phyloP scores from a whole-genome alignment of 2,113 vertebrate genomes.

The Stigmatopora argus region DNA sequence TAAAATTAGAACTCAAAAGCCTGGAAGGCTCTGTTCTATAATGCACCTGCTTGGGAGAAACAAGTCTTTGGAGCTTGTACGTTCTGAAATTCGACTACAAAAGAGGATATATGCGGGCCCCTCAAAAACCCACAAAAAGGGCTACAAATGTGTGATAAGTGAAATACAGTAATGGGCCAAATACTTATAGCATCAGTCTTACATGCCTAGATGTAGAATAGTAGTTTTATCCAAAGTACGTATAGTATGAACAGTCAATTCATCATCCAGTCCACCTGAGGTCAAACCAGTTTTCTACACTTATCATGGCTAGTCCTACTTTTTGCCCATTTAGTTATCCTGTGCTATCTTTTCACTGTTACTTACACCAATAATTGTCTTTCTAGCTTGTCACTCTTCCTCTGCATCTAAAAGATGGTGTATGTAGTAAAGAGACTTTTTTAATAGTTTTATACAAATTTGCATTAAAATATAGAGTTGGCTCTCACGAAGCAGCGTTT shows the following conservation, averaged over 20 bases:
- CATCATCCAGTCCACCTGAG: background rate
- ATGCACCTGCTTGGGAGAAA: background rate
- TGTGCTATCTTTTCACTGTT: background rate
- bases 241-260: background rate
- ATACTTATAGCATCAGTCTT: constrained; percentile 10
- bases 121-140: constrained; percentile 44
- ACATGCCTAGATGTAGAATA: background rate
- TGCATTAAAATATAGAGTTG: background rate
- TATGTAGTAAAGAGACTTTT: background rate
- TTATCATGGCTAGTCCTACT: background rate
- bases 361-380: background rate
- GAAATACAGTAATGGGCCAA: constrained; percentile 49
- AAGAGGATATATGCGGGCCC: constrained; percentile 22
- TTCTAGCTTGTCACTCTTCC: background rate
- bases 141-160: constrained; percentile 38
- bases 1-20: background rate
- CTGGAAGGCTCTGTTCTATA: background rate
- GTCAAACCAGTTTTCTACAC: background rate
- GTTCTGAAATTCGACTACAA: constrained; percentile 2
- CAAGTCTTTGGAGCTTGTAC: constrained; percentile 1
- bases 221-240: background rate
- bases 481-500: background rate
- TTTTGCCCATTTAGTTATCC: background rate
- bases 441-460: background rate
- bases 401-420: background rate